These are phyloP conservation scores for Hypselothyrea guttata DNA, from an alignment of 2,888 invertebrate species.

Conservation along the genomic window DNA sequence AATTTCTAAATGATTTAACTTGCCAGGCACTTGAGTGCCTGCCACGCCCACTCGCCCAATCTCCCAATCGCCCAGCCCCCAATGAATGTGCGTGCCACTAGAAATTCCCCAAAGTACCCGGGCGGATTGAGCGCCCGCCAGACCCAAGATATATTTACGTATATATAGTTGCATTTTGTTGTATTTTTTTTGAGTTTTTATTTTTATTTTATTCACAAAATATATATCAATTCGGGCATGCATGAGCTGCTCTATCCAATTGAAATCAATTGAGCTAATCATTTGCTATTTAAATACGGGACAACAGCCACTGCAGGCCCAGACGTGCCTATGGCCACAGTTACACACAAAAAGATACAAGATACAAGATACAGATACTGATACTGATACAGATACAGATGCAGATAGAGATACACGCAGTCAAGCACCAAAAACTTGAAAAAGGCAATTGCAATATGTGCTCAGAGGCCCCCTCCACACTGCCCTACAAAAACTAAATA, in stretches of 20 bases:
- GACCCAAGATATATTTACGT: conserved; percentile 4
- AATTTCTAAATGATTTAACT: conserved; percentile 57
- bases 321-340: conserved; percentile 6
- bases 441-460: conserved; percentile 7
- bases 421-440: conserved; percentile 26
- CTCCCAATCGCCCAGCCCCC: conserved; percentile 7
- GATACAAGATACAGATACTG: conserved; percentile 11
- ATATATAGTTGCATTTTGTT: too few species aligned
- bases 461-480: too few species aligned
- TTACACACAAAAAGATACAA: background rate
- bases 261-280: conserved; percentile 81
- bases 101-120: background rate
- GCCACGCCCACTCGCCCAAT: too few species aligned
- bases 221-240: conserved; percentile 69
- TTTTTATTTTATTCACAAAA: conserved; percentile 3
- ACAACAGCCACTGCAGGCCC: conserved; percentile 32
- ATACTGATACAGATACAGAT: conserved; percentile 15
- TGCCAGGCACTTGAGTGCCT: conserved; percentile 42
- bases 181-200: background rate
- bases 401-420: conserved; percentile 12
- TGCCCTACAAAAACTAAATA: background rate
- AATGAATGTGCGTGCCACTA: conserved; percentile 35
- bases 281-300: conserved; percentile 72
- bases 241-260: conserved; percentile 71
- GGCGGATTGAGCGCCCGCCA: background rate